Evolutionary conservation across 2,888 invertebrate species (phyloP).

Genomic region (Rapana venosa): DNA sequence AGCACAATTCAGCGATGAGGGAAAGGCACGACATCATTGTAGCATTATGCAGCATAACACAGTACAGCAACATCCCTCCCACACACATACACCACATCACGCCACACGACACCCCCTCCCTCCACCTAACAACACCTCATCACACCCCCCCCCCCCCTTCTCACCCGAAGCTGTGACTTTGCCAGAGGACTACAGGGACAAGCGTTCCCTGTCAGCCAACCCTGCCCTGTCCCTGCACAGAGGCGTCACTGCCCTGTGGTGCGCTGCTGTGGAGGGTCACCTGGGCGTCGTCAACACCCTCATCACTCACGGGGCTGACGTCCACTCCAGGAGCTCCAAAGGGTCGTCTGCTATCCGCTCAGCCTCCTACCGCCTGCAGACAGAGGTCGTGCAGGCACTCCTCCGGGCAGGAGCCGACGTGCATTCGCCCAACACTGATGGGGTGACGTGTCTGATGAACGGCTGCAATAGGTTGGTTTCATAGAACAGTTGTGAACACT

Average conservation of each 20-base stretch:
- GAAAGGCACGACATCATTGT: too few species aligned
- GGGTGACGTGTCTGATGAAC: conserved; percentile 95
- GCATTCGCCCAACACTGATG: conserved; percentile 90
- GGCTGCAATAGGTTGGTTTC: conserved; percentile 78
- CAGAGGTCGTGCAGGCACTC: conserved; percentile 70
- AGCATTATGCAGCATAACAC: too few species aligned
- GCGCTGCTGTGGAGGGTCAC: conserved; percentile 92
- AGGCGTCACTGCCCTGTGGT: conserved; percentile 85
- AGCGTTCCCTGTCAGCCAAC: neutral
- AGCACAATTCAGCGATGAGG: too few species aligned
- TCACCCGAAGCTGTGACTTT: neutral
- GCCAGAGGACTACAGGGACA: conserved; percentile 86
- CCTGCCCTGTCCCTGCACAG: neutral
- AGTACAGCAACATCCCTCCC: too few species aligned
- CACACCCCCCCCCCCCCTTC: too few species aligned
- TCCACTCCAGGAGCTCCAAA: conserved; percentile 92
- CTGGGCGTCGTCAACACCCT: conserved; percentile 88
- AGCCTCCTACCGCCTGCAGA: conserved; percentile 82
- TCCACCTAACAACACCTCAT: too few species aligned
- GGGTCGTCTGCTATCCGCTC: conserved; percentile 91
- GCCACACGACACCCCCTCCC: too few species aligned
- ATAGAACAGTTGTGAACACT: too few species aligned
- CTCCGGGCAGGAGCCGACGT: conserved; percentile 80
- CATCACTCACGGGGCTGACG: conserved; percentile 87
- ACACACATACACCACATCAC: too few species aligned